These are phyloP conservation scores for Lathronympha strigana DNA, from an alignment of 2,888 invertebrate species.

Conservation along the genomic window DNA sequence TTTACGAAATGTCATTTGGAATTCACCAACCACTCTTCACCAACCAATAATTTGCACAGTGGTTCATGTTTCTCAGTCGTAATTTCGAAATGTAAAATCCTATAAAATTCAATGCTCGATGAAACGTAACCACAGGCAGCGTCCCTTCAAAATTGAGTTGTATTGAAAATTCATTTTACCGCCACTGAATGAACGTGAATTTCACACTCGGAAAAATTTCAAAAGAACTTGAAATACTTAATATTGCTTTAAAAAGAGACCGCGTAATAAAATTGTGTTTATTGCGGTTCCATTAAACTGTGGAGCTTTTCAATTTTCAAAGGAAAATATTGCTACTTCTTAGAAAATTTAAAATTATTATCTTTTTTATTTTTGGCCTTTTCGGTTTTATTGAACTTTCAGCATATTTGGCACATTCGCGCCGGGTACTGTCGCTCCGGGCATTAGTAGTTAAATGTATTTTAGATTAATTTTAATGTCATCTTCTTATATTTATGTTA, in stretches of 20 bases:
- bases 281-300: slow-evolving; percentile 50
- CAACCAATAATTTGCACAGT: too few species aligned
- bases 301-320: slow-evolving; percentile 43
- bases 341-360: not conserved
- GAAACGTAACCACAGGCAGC: slow-evolving; percentile 31
- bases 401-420: too few species aligned
- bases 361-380: not conserved
- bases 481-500: too few species aligned
- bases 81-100: not conserved
- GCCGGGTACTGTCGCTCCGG: too few species aligned
- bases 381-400: too few species aligned
- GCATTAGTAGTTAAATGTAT: too few species aligned
- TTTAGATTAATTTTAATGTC: too few species aligned
- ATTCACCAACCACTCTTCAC: too few species aligned
- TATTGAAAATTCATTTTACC: slow-evolving; percentile 74
- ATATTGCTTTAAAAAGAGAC: slow-evolving; percentile 71
- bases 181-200: slow-evolving; percentile 73
- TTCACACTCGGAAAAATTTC: slow-evolving; percentile 74
- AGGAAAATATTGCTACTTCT: not conserved
- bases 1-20: too few species aligned
- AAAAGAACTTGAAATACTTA: slow-evolving; percentile 71
- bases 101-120: slow-evolving; percentile 13
- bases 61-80: not conserved
- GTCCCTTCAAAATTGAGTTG: slow-evolving; percentile 49
- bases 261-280: slow-evolving; percentile 72